phyloP scores from a whole-genome alignment of 2,888 invertebrate genomes.

The Drosophila kuntzei region DNA sequence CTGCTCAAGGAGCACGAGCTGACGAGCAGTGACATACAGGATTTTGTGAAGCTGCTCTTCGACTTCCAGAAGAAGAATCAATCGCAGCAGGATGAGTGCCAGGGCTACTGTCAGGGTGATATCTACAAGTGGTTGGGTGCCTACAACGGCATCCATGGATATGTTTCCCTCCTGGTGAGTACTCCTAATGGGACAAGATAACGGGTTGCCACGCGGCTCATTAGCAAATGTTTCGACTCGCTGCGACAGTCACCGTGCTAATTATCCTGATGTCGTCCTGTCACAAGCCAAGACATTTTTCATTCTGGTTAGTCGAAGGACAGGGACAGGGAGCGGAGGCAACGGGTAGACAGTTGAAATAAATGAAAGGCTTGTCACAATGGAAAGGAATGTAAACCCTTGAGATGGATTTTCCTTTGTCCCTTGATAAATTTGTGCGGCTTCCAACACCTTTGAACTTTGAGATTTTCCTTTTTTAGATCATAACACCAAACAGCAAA shows the following conservation, averaged over 20 bases:
- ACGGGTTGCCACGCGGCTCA: conserved; percentile 10
- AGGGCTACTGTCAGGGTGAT: conserved; percentile 87
- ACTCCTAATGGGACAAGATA: background rate
- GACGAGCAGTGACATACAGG: conserved; percentile 73
- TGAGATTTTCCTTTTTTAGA: conserved; percentile 14
- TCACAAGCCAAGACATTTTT: conserved; percentile 44
- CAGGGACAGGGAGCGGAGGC: background rate
- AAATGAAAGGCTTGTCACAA: conserved; percentile 41
- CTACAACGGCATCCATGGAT: conserved; percentile 92
- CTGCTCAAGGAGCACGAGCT: conserved; percentile 58
- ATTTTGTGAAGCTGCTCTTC: conserved; percentile 74
- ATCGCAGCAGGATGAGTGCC: conserved; percentile 70
- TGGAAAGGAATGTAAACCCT: conserved; percentile 42
- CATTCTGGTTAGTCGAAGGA: conserved; percentile 13
- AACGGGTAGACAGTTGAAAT: conserved; percentile 1
- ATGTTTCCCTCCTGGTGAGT: conserved; percentile 92
- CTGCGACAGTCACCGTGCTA: conserved; percentile 21
- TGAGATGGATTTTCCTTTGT: conserved; percentile 27
- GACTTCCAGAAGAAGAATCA: conserved; percentile 62
- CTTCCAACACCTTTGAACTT: conserved; percentile 37
- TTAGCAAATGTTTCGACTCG: conserved; percentile 26
- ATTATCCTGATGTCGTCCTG: conserved; percentile 43
- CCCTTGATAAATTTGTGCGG: conserved; percentile 32
- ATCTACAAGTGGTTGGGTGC: conserved; percentile 87
- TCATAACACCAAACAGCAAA: conserved; percentile 8